Percentiles rank a stretch among this genome's conserved stretches.
Conservation (phyloP, 2,797 vertebrate species). For the Enteromius mattozi region DNA sequence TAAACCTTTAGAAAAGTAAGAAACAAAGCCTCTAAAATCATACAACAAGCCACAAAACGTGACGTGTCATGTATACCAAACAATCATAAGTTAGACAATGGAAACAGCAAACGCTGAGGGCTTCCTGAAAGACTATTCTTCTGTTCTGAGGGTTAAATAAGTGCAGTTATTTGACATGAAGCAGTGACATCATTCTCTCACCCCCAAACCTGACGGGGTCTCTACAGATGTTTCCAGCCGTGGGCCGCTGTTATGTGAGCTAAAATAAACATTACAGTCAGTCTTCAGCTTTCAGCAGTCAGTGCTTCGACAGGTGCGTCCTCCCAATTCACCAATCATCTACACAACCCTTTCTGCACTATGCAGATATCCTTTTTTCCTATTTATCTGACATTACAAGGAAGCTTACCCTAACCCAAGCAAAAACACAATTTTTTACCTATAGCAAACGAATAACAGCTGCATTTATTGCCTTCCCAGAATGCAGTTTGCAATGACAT, state of each 20-base stretch:
- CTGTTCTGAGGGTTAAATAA: conserved; percentile 55
- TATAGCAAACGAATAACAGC: conserved; percentile 12
- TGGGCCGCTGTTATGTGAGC: conserved; percentile 55
- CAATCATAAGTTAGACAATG: background rate
- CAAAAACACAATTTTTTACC: conserved; percentile 48
- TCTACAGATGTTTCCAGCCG: conserved; percentile 70
- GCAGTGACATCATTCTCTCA: conserved; percentile 72
- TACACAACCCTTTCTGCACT: background rate
- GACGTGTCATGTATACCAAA: background rate
- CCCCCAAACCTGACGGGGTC: conserved; percentile 64
- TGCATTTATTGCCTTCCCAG: conserved; percentile 33
- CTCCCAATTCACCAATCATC: conserved; percentile 61
- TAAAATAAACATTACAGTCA: conserved; percentile 59
- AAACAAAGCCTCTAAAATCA: background rate
- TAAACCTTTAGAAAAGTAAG: background rate
- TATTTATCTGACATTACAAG: conserved; percentile 9
- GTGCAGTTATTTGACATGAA: conserved; percentile 66
- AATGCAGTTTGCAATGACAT: conserved; percentile 33
- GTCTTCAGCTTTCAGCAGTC: conserved; percentile 36
- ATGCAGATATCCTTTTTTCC: background rate
- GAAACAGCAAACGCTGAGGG: background rate
- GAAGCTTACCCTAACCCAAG: background rate
- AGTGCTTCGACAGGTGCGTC: conserved; percentile 61
- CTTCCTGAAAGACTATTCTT: conserved; percentile 5
- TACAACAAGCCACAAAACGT: background rate